These are phyloP conservation scores for Hedya salicella DNA, from an alignment of 2,888 invertebrate species.

Conservation along the genomic window DNA sequence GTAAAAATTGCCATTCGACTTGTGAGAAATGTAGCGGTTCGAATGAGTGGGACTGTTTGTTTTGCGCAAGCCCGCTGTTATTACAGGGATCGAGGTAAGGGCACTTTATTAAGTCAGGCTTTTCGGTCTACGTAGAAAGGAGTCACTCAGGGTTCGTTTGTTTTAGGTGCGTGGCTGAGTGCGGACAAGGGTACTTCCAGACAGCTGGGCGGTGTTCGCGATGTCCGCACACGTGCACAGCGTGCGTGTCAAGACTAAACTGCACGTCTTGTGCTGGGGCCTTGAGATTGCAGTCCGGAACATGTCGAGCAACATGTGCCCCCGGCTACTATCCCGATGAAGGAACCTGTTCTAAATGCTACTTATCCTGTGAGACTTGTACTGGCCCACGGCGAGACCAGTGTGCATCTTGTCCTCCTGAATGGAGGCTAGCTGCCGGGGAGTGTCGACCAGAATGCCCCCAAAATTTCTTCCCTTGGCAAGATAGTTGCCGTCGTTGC, in stretches of 20 bases:
- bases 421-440: constrained; percentile 92
- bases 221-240: constrained; percentile 91
- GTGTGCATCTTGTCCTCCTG: constrained; percentile 92
- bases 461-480: constrained; percentile 92
- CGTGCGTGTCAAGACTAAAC: constrained; percentile 91
- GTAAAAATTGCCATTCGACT: constrained; percentile 92
- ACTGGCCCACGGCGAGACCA: constrained; percentile 93
- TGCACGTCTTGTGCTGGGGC: constrained; percentile 92
- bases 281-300: constrained; percentile 92
- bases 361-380: constrained; percentile 93
- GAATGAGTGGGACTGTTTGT: constrained; percentile 90
- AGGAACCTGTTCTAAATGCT: constrained; percentile 92
- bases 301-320: constrained; percentile 92
- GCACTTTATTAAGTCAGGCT: constrained; percentile 60
- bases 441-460: constrained; percentile 94
- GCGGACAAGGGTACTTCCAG: constrained; percentile 91
- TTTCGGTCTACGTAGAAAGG: constrained; percentile 45
- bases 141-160: constrained; percentile 46
- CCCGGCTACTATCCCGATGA: constrained; percentile 93
- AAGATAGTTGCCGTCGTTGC: constrained; percentile 94
- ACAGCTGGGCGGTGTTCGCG: constrained; percentile 90
- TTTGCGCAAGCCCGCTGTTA: constrained; percentile 89
- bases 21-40: constrained; percentile 94
- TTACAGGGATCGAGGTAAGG: constrained; percentile 86
- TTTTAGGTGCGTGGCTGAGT: constrained; percentile 90